Evolutionary conservation across 1,140 invertebrate species (phyloP).

Genomic region (Papilio machaon): DNA sequence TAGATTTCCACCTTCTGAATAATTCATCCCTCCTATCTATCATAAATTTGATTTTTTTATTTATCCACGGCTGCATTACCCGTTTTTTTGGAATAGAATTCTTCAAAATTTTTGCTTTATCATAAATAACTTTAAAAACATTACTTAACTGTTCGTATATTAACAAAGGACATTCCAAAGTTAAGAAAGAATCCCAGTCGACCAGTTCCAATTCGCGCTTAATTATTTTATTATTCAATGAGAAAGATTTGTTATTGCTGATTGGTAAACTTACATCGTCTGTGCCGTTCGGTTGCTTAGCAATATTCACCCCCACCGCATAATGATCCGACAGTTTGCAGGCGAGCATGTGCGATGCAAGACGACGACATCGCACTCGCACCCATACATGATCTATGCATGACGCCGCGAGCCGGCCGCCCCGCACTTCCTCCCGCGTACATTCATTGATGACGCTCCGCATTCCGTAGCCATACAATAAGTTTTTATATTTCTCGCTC

Average conservation of each 20-base stretch:
- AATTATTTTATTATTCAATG: conserved; percentile 2
- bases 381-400: conserved; percentile 41
- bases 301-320: conserved; percentile 15
- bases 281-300: background rate
- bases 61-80: too few relatives aligned
- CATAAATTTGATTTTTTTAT: too few relatives aligned
- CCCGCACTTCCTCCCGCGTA: conserved; percentile 37
- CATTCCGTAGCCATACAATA: background rate
- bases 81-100: too few relatives aligned
- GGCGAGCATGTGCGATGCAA: conserved; percentile 35
- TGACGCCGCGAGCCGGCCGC: conserved; percentile 23
- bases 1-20: too few relatives aligned
- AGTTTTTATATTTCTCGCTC: conserved; percentile 5
- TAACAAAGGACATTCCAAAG: background rate
- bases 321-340: conserved; percentile 39
- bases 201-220: background rate
- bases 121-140: too few relatives aligned
- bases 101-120: too few relatives aligned
- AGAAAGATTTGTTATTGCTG: background rate
- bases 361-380: conserved; percentile 32
- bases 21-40: too few relatives aligned
- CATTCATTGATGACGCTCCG: conserved; percentile 14
- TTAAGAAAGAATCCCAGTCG: background rate
- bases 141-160: too few relatives aligned
- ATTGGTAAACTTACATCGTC: conserved; percentile 5